Base-by-base conservation (phyloP, 2,113 vertebrate genomes). In the Colaptes auratus region DNA sequence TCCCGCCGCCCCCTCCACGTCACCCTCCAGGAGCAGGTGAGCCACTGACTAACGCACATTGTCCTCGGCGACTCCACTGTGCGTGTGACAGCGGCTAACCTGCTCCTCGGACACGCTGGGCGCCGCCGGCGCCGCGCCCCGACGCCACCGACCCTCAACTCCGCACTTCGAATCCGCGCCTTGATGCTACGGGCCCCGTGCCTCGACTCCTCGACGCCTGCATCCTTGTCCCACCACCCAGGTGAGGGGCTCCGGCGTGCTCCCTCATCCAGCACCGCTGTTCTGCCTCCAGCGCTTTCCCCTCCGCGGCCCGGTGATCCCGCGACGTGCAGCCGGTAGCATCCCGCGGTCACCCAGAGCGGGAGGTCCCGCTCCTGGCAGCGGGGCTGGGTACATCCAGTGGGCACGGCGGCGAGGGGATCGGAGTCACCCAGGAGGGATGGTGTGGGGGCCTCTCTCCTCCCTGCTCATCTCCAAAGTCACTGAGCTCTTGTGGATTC, bases 1-100 rank as follows among this genome's bases (percentile, higher is more conserved):
- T 55, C 56, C 76, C 76, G 76, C 89, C 86, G 82, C 83, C 7
- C 80, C 64, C 84, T 72, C 70, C 50, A 24, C 11, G 31, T 91
- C 92, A 61, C 80, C 52, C 96, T 99, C 99, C 98, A 98, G 99
- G 98, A 98, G 98, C 98, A 99, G 99, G 99, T 99, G 98, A 99
- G 99, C 99, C 99, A 98, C 99, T 99, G 99, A 99, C 99, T 99
- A 99, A 99, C 98, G 99, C 99, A 99, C 99, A 99, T 99, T 99
- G 99, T 98, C 99, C 92, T 98, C 98, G 88, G 91, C 88, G 97
- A 96, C 97, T 98, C 99, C 99, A 99, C 99, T 99, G 99, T 99
- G 99, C 99, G 99, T 99, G 99, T 99, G 99, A 99, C 99, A 99
- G 99, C 99, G 99, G 99, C 99, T 99, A 99, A 99, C 98, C 98